Conservation (phyloP, 2,113 vertebrate species). For the Aleadryas rufinucha region DNA sequence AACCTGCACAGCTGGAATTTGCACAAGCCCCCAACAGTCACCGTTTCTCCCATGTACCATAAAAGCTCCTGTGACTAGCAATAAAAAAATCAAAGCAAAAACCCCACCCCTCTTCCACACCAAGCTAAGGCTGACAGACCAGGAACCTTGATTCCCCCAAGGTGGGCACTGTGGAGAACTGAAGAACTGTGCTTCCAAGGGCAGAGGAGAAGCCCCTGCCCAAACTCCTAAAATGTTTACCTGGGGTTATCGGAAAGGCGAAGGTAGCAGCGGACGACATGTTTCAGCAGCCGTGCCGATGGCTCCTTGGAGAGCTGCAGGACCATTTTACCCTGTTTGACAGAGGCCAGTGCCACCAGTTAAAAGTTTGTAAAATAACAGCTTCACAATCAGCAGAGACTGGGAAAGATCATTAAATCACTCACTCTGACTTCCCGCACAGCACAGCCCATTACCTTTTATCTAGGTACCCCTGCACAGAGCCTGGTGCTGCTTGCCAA, state of each 20-base stretch:
- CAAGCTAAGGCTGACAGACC: background rate
- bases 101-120: background rate
- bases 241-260: slow-evolving; percentile 97
- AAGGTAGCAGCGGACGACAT: slow-evolving; percentile 96
- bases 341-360: background rate
- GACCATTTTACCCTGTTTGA: slow-evolving; percentile 94
- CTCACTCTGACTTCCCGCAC: fast-evolving
- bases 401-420: background rate
- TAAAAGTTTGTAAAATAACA: background rate
- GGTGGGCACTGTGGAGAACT: background rate
- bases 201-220: background rate
- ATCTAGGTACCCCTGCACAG: fast-evolving
- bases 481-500: background rate
- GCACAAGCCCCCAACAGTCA: background rate
- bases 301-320: slow-evolving; percentile 97
- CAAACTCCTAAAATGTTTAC: slow-evolving; percentile 78
- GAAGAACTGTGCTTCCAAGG: background rate
- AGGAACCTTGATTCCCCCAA: background rate
- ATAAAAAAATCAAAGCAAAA: background rate
- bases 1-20: background rate
- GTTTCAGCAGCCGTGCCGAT: slow-evolving; percentile 91
- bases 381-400: background rate
- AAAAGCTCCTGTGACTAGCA: background rate
- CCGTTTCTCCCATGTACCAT: background rate
- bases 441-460: background rate